Evolutionary conservation across 2,888 invertebrate species (phyloP).

Genomic region (Palloptera scutellata): DNA sequence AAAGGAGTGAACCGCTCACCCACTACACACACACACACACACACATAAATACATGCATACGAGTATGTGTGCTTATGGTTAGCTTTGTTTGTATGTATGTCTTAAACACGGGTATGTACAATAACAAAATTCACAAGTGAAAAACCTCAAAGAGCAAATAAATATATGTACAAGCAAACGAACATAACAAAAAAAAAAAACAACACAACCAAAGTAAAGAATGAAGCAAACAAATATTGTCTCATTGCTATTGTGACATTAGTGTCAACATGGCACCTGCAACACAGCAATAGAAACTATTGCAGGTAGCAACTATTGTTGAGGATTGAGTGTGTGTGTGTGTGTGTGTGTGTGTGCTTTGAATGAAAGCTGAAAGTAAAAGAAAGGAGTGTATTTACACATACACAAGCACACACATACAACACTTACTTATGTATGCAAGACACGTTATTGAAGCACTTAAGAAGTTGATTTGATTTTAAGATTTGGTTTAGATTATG

Average conservation of each 20-base stretch:
- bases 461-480: constrained; percentile 37
- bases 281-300: constrained; percentile 20
- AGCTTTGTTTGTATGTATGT: constrained; percentile 1
- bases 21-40: background rate
- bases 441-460: constrained; percentile 34
- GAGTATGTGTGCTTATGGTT: background rate
- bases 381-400: constrained; percentile 24
- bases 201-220: background rate
- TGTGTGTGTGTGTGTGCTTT: constrained; percentile 8
- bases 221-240: background rate
- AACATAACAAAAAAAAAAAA: too few relatives aligned
- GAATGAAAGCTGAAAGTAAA: background rate
- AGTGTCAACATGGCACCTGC: constrained; percentile 20
- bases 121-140: background rate
- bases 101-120: constrained; percentile 7
- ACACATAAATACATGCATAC: constrained; percentile 8
- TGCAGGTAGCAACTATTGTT: constrained; percentile 11
- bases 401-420: background rate
- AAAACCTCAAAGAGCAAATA: constrained; percentile 14
- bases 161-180: constrained; percentile 4
- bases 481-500: constrained; percentile 30
- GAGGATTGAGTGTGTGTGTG: too few relatives aligned
- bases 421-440: constrained; percentile 31
- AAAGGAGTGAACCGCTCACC: too few relatives aligned
- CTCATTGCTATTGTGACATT: constrained; percentile 18